Evolutionary conservation across 2,113 vertebrate species (phyloP).

Genomic region (Aspiorhynchus laticeps): DNA sequence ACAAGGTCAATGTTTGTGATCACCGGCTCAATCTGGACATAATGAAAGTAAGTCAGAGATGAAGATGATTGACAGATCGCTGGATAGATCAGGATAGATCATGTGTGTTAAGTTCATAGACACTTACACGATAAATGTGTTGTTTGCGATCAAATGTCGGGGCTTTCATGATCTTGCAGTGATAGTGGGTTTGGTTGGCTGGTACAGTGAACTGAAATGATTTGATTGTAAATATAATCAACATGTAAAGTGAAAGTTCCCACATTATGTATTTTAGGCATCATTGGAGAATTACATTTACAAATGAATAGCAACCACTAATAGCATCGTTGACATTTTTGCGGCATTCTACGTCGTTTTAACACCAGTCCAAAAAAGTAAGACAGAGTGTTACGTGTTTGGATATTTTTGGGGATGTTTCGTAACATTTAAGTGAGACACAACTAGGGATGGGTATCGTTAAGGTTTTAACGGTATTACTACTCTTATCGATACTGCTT

Average conservation of each 20-base stretch:
- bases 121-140: slow-evolving; percentile 78
- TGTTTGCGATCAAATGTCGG: slow-evolving; percentile 73
- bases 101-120: neutral
- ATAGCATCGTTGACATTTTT: neutral
- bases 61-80: neutral
- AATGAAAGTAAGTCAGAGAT: neutral
- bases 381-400: no score
- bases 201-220: slow-evolving; percentile 75
- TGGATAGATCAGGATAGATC: neutral
- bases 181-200: slow-evolving; percentile 74
- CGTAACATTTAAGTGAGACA: no score
- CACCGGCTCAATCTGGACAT: slow-evolving; percentile 74
- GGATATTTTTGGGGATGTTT: no score
- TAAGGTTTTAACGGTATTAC: no score
- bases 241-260: neutral
- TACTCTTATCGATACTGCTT: no score
- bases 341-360: neutral
- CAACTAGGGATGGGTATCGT: no score
- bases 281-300: neutral
- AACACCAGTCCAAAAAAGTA: neutral
- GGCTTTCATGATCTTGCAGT: slow-evolving; percentile 78
- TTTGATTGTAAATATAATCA: neutral
- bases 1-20: slow-evolving; percentile 70
- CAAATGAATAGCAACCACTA: neutral
- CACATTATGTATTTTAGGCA: neutral